A percentile compares a stretch with the other conserved stretches of the same genome.
Evolutionary conservation across 2,888 invertebrate genomes (phyloP).

Genomic region (Agriopis marginaria): DNA sequence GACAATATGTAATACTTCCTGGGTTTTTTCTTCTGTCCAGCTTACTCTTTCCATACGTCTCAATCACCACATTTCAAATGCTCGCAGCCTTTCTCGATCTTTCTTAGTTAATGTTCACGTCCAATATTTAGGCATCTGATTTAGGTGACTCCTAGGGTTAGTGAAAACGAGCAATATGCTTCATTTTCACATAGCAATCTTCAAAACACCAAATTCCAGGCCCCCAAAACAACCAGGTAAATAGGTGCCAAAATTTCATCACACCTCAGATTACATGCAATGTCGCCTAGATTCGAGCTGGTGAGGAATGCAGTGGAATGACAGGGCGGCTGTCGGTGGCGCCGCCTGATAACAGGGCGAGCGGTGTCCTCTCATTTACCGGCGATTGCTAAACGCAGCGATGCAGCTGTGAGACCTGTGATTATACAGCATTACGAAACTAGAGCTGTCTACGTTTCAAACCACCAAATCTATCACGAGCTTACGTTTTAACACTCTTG

Average conservation of each 20-base stretch:
- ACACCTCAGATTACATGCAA: background rate
- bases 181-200: background rate
- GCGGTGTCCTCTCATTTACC: constrained; percentile 55
- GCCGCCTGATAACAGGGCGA: constrained; percentile 65
- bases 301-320: background rate
- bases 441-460: background rate
- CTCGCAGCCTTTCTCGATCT: no score
- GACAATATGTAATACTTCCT: no score
- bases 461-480: background rate
- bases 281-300: background rate
- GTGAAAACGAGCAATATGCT: no score
- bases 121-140: no score
- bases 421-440: constrained; percentile 14
- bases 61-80: no score
- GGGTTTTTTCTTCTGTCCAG: no score
- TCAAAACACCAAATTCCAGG: background rate
- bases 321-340: constrained; percentile 56
- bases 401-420: constrained; percentile 23
- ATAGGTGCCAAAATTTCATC: background rate
- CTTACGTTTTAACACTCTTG: background rate
- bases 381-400: constrained; percentile 51
- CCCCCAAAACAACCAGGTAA: background rate
- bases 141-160: no score
- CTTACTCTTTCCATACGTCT: no score
- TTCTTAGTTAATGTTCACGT: no score